Conservation (phyloP, 2,113 vertebrate species). For the Stercorarius parasiticus region DNA sequence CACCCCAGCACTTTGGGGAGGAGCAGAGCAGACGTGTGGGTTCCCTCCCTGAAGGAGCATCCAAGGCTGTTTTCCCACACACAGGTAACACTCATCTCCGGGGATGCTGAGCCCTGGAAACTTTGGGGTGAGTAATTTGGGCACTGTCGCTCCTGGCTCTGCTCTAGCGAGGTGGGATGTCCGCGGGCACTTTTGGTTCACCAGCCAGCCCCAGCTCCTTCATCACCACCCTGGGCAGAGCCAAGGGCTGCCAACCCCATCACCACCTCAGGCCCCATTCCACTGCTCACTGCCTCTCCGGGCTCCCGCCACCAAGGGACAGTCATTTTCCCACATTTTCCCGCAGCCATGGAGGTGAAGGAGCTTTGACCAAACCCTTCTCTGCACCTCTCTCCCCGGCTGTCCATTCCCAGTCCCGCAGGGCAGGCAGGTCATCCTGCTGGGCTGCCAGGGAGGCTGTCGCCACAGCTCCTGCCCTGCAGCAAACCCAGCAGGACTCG, state of each 20-base stretch:
- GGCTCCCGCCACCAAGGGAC: not conserved
- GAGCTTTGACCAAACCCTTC: not conserved
- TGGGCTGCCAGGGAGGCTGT: not conserved
- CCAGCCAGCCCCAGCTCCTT: not conserved
- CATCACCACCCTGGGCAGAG: not conserved
- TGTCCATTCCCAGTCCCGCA: not conserved
- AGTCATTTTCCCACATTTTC: not conserved
- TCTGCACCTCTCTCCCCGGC: fast-evolving
- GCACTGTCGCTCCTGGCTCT: not conserved
- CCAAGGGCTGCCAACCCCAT: not conserved
- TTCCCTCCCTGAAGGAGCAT: not conserved
- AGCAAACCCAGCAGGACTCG: not conserved
- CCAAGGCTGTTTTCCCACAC: not conserved
- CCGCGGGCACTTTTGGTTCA: not conserved
- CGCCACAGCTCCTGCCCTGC: not conserved
- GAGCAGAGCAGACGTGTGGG: not conserved
- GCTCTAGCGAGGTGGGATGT: not conserved
- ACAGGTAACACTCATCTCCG: not conserved
- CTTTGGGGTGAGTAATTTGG: fast-evolving
- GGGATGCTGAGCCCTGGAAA: not conserved
- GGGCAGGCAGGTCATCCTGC: not conserved
- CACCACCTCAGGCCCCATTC: not conserved
- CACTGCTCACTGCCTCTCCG: not conserved
- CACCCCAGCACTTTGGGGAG: not conserved
- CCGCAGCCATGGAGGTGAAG: not conserved